Evolutionary conservation across 2,888 invertebrate species (phyloP).

Genomic region (Tetranychus piercei): DNA sequence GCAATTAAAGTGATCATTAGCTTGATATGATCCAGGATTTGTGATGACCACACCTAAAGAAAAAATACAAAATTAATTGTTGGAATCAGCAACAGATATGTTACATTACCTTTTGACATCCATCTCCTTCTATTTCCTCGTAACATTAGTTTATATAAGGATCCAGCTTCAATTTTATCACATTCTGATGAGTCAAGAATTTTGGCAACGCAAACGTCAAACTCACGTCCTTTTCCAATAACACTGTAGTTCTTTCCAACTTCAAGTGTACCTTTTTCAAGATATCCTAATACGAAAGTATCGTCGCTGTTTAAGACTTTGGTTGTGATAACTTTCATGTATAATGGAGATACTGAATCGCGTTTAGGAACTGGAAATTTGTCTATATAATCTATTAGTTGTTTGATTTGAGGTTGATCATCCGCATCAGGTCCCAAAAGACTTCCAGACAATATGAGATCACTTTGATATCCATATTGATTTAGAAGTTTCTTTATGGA

Average conservation of each 20-base stretch:
- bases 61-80: neutral
- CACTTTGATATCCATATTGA: neutral
- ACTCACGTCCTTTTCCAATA: neutral
- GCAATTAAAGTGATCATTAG: neutral
- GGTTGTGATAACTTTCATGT: neutral
- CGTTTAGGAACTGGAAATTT: neutral
- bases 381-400: neutral
- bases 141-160: neutral
- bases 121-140: neutral
- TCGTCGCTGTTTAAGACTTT: neutral
- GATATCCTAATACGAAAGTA: neutral
- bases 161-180: neutral
- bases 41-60: neutral
- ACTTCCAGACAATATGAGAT: neutral
- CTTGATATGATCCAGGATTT: neutral
- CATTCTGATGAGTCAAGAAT: neutral
- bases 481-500: neutral
- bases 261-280: neutral
- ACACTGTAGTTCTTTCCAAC: neutral
- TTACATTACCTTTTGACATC: neutral
- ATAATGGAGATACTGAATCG: neutral
- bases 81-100: neutral
- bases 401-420: neutral
- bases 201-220: neutral
- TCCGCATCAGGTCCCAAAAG: neutral